Conservation (phyloP, 2,113 vertebrate species). For the Syrrhaptes paradoxus region DNA sequence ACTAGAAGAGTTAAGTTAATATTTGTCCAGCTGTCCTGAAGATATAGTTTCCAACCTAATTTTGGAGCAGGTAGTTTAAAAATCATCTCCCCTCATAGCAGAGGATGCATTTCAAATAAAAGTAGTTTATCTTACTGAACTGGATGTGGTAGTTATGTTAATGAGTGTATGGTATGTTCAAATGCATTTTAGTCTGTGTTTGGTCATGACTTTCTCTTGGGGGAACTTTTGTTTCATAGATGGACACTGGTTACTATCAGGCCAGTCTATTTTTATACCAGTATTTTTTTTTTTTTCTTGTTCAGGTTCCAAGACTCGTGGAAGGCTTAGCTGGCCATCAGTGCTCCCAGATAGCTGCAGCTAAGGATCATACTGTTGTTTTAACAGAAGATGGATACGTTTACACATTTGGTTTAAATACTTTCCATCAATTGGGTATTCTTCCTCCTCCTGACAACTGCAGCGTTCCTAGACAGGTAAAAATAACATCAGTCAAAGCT, state of each 20-base stretch:
- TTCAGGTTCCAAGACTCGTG: constrained; percentile 90
- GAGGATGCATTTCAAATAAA: background rate
- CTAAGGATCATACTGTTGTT: constrained; percentile 94
- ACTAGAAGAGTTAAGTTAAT: background rate
- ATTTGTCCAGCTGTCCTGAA: background rate
- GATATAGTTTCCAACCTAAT: background rate
- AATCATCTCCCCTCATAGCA: background rate
- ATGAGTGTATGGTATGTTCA: background rate
- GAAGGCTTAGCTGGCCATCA: constrained; percentile 88
- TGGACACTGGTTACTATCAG: background rate
- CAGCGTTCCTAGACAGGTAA: constrained; percentile 92
- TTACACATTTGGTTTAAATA: constrained; percentile 94
- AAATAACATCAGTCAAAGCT: background rate
- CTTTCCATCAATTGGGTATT: constrained; percentile 91
- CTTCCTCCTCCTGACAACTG: constrained; percentile 85
- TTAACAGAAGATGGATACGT: constrained; percentile 93
- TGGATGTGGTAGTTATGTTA: background rate
- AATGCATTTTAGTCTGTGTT: background rate
- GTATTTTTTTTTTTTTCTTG: background rate
- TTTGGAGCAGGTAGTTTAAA: background rate
- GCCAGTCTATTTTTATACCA: background rate
- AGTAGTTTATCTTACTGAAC: background rate
- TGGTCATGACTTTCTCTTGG: background rate
- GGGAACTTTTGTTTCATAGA: background rate
- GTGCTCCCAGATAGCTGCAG: constrained; percentile 91